phyloP scores from a whole-genome alignment of 2,888 invertebrate species.

The Cantharis nigra region DNA sequence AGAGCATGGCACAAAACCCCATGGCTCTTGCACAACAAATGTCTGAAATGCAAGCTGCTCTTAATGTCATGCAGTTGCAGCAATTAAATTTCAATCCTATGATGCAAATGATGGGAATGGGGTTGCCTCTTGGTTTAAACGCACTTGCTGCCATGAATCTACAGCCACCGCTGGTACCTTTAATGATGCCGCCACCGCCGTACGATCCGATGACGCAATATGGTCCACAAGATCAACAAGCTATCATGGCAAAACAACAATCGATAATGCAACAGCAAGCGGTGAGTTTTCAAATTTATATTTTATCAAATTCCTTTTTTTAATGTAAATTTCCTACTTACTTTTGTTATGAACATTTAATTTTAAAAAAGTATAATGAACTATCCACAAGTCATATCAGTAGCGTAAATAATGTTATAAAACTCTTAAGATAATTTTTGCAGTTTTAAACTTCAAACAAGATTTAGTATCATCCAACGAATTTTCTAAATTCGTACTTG shows the following conservation, averaged over 20 bases:
- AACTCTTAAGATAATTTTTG: background rate
- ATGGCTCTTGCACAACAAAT: constrained; percentile 73
- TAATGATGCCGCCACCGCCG: constrained; percentile 86
- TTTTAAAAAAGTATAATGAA: background rate
- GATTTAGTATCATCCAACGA: background rate
- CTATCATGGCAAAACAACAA: constrained; percentile 72
- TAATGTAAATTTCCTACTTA: background rate
- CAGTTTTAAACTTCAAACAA: background rate
- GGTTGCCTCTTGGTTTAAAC: constrained; percentile 78
- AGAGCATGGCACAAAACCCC: constrained; percentile 55
- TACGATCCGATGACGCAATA: constrained; percentile 72
- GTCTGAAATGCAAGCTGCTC: constrained; percentile 82
- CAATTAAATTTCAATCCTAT: constrained; percentile 88
- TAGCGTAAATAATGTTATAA: background rate
- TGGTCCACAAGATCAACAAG: constrained; percentile 57
- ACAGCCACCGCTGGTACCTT: constrained; percentile 87
- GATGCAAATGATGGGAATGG: constrained; percentile 87
- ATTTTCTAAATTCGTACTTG: background rate
- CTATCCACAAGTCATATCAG: background rate
- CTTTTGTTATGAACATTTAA: background rate
- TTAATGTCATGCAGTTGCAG: constrained; percentile 84
- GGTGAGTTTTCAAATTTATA: constrained; percentile 54
- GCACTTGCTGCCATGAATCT: constrained; percentile 93
- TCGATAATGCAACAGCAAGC: constrained; percentile 72
- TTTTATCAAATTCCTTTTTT: background rate